Evolutionary conservation across 2,797 vertebrate genomes (phyloP).

Genomic region (Poeciliopsis presidionis): DNA sequence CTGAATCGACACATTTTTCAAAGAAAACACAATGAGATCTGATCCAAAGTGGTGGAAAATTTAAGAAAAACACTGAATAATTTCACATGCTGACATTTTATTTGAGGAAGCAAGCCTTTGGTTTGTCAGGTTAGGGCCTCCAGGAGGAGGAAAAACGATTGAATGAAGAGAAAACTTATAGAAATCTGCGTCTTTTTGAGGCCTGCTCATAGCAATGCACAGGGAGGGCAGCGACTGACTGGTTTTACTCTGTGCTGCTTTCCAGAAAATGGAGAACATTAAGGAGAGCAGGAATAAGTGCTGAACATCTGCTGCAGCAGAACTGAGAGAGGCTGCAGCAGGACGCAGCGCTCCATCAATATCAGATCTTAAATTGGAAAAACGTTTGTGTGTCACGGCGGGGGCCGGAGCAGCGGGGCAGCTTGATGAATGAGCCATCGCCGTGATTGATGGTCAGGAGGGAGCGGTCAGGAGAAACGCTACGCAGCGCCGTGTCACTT

Average conservation of each 20-base stretch:
- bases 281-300: conserved; percentile 41
- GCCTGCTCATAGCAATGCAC: too few relatives aligned
- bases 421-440: conserved; percentile 73
- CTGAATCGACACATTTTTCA: neutral
- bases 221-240: too few relatives aligned
- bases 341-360: conserved; percentile 73
- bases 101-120: neutral
- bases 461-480: conserved; percentile 62
- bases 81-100: neutral
- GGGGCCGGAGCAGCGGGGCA: conserved; percentile 54
- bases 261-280: conserved; percentile 22
- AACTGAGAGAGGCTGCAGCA: conserved; percentile 53
- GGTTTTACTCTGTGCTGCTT: neutral
- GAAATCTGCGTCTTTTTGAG: neutral
- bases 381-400: conserved; percentile 69
- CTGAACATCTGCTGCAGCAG: conserved; percentile 36
- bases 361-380: conserved; percentile 81
- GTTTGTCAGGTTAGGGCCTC: neutral
- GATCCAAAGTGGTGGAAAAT: neutral
- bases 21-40: neutral
- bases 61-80: neutral
- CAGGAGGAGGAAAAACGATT: neutral
- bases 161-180: neutral
- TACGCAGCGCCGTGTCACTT: conserved; percentile 68
- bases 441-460: conserved; percentile 74